A percentile compares a stretch with the other conserved stretches of the same genome.
Evolutionary conservation across 2,797 vertebrate genomes (phyloP).

Genomic region (Peromyscus eremicus): DNA sequence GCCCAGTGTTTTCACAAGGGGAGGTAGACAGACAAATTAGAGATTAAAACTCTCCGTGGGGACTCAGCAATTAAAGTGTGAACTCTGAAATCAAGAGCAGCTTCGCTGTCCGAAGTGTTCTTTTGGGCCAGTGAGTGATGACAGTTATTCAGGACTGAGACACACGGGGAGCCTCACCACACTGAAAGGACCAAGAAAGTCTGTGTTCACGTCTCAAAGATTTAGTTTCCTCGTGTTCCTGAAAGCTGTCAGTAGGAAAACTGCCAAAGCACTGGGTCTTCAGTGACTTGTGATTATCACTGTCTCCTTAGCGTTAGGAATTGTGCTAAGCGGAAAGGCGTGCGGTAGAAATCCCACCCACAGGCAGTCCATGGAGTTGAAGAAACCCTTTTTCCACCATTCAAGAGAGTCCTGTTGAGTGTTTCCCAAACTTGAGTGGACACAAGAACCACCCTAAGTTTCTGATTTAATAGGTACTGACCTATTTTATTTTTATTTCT

Average conservation of each 20-base stretch:
- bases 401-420: not conserved
- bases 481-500: not conserved
- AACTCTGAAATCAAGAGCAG: not conserved
- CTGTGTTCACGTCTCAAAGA: not conserved
- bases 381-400: not conserved
- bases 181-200: not conserved
- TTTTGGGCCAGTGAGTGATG: not conserved
- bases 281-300: not conserved
- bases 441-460: not conserved
- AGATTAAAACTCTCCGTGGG: not conserved
- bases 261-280: not conserved
- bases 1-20: not conserved
- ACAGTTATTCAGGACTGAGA: not conserved
- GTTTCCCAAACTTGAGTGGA: not conserved
- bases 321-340: conserved; percentile 21
- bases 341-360: conserved; percentile 39
- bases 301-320: not conserved
- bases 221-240: not conserved
- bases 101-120: not conserved
- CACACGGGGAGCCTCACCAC: not conserved
- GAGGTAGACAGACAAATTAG: not conserved
- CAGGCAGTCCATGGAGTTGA: not conserved
- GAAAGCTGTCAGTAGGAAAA: not conserved
- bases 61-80: not conserved
- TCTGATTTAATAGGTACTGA: not conserved